Conservation (phyloP, 2,113 vertebrate species). For the Pelecanoides urinatrix region DNA sequence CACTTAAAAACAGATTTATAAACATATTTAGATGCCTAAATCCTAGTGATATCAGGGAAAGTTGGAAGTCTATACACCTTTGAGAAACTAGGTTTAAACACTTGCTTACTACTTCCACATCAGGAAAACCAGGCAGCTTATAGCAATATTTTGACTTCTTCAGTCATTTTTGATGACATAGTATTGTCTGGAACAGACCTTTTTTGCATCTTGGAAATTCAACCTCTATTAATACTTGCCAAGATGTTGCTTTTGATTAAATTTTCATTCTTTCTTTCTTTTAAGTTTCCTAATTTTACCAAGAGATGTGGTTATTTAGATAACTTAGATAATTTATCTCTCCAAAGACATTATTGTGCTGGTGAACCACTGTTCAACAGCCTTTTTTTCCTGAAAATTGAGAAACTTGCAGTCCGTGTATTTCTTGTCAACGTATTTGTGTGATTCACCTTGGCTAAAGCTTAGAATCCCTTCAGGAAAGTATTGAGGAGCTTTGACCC, state of each 20-base stretch:
- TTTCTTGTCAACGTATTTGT: background rate
- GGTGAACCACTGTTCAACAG: background rate
- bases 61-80: background rate
- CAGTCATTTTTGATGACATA: background rate
- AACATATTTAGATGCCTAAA: background rate
- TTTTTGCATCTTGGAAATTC: background rate
- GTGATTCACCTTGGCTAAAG: background rate
- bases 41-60: background rate
- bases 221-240: background rate
- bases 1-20: background rate
- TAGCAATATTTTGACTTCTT: background rate
- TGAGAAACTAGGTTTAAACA: background rate
- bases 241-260: background rate
- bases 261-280: background rate
- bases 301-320: background rate
- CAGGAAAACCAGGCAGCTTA: background rate
- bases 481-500: background rate
- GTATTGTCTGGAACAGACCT: background rate
- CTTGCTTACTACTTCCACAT: background rate
- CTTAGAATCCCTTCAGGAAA: background rate
- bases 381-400: background rate
- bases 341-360: background rate
- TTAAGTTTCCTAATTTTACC: background rate
- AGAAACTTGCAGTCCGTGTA: background rate
- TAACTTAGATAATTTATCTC: background rate